Evolutionary conservation across 2,888 invertebrate genomes (phyloP).

Genomic region (Pammene aurita): DNA sequence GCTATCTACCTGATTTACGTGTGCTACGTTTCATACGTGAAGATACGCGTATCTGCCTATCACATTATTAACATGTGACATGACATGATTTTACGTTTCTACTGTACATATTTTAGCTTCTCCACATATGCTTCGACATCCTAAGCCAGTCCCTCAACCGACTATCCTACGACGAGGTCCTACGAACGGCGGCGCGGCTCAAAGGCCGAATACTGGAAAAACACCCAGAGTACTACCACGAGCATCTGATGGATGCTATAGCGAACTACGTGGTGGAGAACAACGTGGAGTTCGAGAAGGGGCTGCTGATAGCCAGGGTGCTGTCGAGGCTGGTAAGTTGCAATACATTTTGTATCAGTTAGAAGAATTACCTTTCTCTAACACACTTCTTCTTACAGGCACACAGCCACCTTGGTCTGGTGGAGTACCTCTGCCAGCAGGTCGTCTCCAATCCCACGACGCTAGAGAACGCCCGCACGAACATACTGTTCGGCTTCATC

Average conservation of each 20-base stretch:
- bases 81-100: too few species aligned
- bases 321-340: conserved; percentile 82
- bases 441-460: conserved; percentile 68
- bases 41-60: too few species aligned
- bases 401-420: conserved; percentile 82
- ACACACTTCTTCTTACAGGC: conserved; percentile 58
- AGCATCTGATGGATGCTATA: conserved; percentile 82
- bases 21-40: too few species aligned
- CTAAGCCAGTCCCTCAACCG: conserved; percentile 71
- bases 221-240: conserved; percentile 83
- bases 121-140: conserved; percentile 79
- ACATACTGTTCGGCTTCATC: conserved; percentile 76
- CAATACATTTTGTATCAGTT: neutral
- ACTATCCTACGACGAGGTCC: conserved; percentile 75
- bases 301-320: conserved; percentile 77
- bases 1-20: too few species aligned
- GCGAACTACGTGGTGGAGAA: conserved; percentile 79
- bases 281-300: conserved; percentile 78
- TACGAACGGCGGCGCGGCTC: conserved; percentile 77
- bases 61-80: too few species aligned
- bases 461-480: conserved; percentile 66
- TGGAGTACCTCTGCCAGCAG: conserved; percentile 82
- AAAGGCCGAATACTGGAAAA: conserved; percentile 72
- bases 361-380: too few species aligned
- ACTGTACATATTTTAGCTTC: conserved; percentile 56